Base-by-base conservation (phyloP, 2,113 vertebrate species). In the Hydrolagus affinis region DNA sequence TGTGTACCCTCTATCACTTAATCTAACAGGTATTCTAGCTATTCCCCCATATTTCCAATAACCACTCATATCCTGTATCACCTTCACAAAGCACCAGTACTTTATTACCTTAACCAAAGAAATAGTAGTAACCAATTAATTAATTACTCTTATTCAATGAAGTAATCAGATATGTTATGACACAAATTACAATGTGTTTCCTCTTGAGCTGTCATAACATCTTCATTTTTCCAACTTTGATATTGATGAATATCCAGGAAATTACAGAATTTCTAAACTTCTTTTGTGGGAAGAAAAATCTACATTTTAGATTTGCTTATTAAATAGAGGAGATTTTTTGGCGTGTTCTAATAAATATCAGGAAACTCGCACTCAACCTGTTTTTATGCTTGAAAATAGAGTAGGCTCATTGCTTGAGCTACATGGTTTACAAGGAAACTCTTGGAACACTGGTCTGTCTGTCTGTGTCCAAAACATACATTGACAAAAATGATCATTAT, bases 281-380 rank as follows among this genome's bases (percentile, higher is more conserved):
- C n/a, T 57, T n/a, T 76, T 28, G 23, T 19, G 56, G 44, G 44
- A 25, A 77, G 56, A n/a, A 77, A 77, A 74, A 32, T 74, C 73
- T 69, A 57, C 57, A 12, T 57, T 19, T 76, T 17, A n/a, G 32
- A 76, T 59, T 60, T 23, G n/a, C 25, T 28, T 12, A 28, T 10
- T 12, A 77, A 23, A 77, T 14, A 59, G n/a, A 77, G 59, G n/a
- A 25, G n/a, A 77, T 59, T 77, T 77, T n/a, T 59, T n/a, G 60
- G 25, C 23, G 59, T 23, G 8, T 60, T 57, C 23, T n/a, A 76
- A 57, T 44, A 44, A 44, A 44, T 19, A 44, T 21, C 15, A n/a
- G 25, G 69, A 21, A 19, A 70, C 21, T 25, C n/a, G 3, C 12
- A 21, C 56, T 75, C 7, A 32, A 59, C 17, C 32, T 6, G 21